Base-by-base conservation (phyloP, 2,797 vertebrate species). In the Myiotriccus ornatus region DNA sequence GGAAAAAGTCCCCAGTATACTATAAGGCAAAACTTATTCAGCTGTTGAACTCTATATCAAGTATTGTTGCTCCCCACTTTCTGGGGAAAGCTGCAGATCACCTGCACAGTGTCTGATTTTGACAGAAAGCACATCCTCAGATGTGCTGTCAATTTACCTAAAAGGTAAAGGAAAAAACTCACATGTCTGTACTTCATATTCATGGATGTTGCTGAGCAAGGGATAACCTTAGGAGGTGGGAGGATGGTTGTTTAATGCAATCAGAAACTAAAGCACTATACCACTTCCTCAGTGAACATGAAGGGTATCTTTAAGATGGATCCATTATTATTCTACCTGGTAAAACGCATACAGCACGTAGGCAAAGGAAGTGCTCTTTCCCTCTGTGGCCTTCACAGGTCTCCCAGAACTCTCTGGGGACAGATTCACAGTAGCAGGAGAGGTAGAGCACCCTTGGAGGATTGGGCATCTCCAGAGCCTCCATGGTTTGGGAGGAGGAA, bases 281-380 rank as follows among this genome's bases (percentile, higher is more conserved):
- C 9, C 7, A 12, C 22, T 70, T 93, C 34, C n/a, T 71, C 24
- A 25, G 32, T 25, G 9, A 70, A 49, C 15, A 32, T 12, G 70
- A 75, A 52, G 5, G 22, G 14, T n/a, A 28, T 39, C 39, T 89
- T 89, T 44, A 10, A 75, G 70, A 64, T 53, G 18, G 10, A 25
- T 60, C 11, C 18, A 13, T 71, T 81, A 12, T 25, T 47, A 22
- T 68, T 82, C 47, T 52, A 7, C 8, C 6, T 3, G n/a, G n/a
- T 21, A 34, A 84, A 71, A 6, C 1, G 1, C 49, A 74, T 25
- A 15, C 4, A 63, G n/a, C 6, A 50, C 0, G 0, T 10, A 60
- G 22, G 6, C 15, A 47, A 32, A 50, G 37, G 50, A 75, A 63
- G 10, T 0, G 1, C 3, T 59, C 13, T 73, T 83, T 20, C 14